Evolutionary conservation across 2,113 vertebrate species (phyloP).

Genomic region (Eupsittula cactorum): DNA sequence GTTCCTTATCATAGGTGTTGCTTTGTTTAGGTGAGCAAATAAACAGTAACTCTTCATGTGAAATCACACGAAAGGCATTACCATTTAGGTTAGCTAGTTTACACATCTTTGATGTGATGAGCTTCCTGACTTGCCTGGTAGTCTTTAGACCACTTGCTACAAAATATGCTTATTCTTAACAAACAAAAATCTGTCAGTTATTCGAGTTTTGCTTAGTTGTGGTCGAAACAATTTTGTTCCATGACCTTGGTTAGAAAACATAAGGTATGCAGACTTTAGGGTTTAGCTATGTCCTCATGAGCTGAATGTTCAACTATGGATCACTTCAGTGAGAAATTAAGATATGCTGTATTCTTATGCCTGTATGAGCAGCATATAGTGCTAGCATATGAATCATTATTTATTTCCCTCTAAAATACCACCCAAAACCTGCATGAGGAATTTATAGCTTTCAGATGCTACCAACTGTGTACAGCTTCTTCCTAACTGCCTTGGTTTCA

Average conservation of each 20-base stretch:
- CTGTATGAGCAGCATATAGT: neutral
- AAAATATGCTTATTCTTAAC: neutral
- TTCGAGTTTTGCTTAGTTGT: neutral
- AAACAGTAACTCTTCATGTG: neutral
- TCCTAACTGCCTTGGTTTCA: neutral
- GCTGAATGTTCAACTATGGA: neutral
- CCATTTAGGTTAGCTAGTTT: neutral
- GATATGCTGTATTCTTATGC: neutral
- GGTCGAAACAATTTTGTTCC: neutral
- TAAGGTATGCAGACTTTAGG: neutral
- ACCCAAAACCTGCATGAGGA: neutral
- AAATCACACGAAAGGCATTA: neutral
- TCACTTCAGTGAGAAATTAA: neutral
- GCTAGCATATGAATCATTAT: neutral
- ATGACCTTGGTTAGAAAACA: neutral
- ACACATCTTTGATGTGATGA: neutral
- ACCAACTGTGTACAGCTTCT: neutral
- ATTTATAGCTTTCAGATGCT: neutral
- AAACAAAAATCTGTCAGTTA: neutral
- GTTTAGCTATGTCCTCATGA: neutral
- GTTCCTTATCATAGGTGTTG: neutral
- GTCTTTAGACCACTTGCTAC: neutral
- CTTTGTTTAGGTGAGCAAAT: neutral
- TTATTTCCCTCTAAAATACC: neutral
- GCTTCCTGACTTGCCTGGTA: neutral